These are phyloP conservation scores for Blastobasis adustella DNA, from an alignment of 2,888 invertebrate species.

Conservation along the genomic window DNA sequence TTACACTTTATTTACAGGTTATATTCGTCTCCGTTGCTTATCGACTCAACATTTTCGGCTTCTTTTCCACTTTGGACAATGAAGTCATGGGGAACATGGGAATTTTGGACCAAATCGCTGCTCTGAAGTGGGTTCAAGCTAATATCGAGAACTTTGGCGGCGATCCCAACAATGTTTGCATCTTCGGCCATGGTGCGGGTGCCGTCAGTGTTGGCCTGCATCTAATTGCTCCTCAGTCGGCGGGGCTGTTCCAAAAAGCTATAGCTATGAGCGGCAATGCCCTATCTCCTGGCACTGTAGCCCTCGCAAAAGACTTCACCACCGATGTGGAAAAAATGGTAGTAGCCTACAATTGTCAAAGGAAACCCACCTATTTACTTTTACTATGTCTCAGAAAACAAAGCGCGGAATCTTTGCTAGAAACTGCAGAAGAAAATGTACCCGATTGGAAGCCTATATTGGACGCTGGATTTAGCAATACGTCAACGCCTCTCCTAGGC, in stretches of 20 bases:
- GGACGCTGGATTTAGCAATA: conserved; percentile 81
- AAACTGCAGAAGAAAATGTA: conserved; percentile 74
- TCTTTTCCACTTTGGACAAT: conserved; percentile 85
- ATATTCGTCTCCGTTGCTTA: conserved; percentile 87
- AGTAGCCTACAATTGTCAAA: conserved; percentile 79
- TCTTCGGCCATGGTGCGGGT: conserved; percentile 88
- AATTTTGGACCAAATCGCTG: conserved; percentile 86
- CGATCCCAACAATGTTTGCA: conserved; percentile 81
- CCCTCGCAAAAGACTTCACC: conserved; percentile 77
- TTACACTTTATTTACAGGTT: conserved; percentile 56
- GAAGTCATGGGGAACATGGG: conserved; percentile 88
- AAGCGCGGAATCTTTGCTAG: conserved; percentile 73
- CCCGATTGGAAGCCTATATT: conserved; percentile 84
- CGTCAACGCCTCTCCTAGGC: conserved; percentile 78
- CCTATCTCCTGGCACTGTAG: conserved; percentile 76
- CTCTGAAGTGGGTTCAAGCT: conserved; percentile 84
- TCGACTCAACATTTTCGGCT: conserved; percentile 88
- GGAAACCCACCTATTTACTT: conserved; percentile 78
- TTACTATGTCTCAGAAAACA: conserved; percentile 81
- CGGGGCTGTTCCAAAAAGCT: conserved; percentile 82
- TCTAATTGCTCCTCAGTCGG: conserved; percentile 79
- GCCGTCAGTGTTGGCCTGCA: conserved; percentile 87
- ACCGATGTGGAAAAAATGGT: conserved; percentile 78
- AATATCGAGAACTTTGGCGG: conserved; percentile 86
- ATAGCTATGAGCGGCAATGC: conserved; percentile 89